Evolutionary conservation across 1,140 invertebrate genomes (phyloP), one percentile per base, ranked within the genome.

Genomic region (Atta texana): DNA sequence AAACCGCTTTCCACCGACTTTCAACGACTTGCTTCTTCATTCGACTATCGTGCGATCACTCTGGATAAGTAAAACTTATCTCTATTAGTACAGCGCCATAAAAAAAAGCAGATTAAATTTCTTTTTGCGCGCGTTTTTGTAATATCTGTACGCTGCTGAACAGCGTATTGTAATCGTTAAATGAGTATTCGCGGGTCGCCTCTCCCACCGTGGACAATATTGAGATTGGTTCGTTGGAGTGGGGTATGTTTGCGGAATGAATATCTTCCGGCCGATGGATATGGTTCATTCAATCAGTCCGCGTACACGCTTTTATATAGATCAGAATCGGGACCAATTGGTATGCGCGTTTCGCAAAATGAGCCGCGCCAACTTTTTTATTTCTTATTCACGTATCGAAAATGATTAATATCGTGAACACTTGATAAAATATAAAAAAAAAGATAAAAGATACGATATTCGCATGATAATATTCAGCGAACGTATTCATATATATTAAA

Each of bases 181-280:
- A 90, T 89, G 92, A 82, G 87, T 92, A 92, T 85, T 81, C 75
- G 86, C 87, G 82, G 85, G 80, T 84, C 88, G 74, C 75, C 68
- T 87, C 81, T 74, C 55, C 69, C 86, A 85, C 71, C 81, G 39
- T 74, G 81, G 72, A 84, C 69, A 85, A 84, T 84, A 78, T 72
- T 84, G 68, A 89, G 53, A 76, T 72, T 63, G 80, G 51, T 85
- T 69, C 71, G 81, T 68, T 57, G 86, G 72, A 76, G 78, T 72
- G 87, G 74, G 81, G 87, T 89, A 90, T 95, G 93, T 94, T 95
- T 94, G 93, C 86, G 88, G 89, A 93, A 72, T 82, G 89, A 93
- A 94, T 94, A 93, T 93, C 92, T 94, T 95, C 92, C 93, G 90
- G 86, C 89, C 92, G 91, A 87, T 92, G 93, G 90, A 87, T 89